Evolutionary conservation across 2,113 vertebrate species (phyloP).

Genomic region (Notothenia coriiceps): DNA sequence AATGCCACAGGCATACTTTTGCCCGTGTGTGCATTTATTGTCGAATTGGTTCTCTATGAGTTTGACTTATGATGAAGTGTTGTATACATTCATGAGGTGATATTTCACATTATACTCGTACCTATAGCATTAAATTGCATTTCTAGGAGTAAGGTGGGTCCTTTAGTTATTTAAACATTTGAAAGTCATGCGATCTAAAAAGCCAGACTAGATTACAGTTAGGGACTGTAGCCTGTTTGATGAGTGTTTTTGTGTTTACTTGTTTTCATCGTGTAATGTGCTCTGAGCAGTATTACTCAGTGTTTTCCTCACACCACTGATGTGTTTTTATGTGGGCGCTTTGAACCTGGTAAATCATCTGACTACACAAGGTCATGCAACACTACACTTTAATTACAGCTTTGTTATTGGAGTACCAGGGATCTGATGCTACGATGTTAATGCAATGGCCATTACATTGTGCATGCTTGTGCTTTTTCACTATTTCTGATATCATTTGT

Average conservation of each 20-base stretch:
- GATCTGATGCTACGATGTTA: background rate
- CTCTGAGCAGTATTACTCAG: constrained; percentile 14
- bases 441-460: background rate
- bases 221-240: background rate
- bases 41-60: too few species aligned
- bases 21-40: too few species aligned
- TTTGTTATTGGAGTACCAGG: background rate
- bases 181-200: background rate
- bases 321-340: constrained; percentile 11
- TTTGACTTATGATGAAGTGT: background rate
- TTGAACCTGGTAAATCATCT: constrained; percentile 6
- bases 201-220: background rate
- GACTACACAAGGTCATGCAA: constrained; percentile 1
- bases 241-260: background rate
- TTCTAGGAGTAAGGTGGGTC: background rate
- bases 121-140: too few species aligned
- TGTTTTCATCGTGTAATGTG: constrained; percentile 3
- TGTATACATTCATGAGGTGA: background rate
- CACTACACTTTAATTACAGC: background rate
- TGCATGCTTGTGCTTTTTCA: background rate
- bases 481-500: background rate
- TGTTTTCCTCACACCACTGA: background rate
- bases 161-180: background rate
- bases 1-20: constrained; percentile 9
- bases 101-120: background rate